Evolutionary conservation across 30 jellyfish, hydroid and myxozoan genomes (phyloP).

Genomic region (Aurelia aurita complex sp. Pacific): DNA sequence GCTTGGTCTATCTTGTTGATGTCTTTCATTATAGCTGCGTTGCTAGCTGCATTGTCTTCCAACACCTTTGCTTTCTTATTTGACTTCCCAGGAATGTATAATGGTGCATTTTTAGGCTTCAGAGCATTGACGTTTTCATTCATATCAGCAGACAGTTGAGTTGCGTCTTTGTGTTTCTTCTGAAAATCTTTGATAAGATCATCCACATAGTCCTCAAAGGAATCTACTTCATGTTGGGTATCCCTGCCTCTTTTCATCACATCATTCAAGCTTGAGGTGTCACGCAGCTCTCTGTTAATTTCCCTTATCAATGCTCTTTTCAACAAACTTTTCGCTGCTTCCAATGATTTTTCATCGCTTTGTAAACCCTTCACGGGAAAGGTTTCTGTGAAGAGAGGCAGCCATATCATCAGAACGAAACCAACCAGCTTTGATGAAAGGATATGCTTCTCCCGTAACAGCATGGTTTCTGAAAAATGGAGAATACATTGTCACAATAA

Average conservation of each 20-base stretch:
- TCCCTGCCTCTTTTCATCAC: no score
- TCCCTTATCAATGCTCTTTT: constrained; percentile 31
- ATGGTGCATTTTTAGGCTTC: neutral
- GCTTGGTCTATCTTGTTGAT: neutral
- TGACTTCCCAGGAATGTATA: neutral
- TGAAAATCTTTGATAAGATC: no score
- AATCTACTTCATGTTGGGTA: no score
- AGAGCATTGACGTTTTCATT: neutral
- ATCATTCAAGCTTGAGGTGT: neutral
- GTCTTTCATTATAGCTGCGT: neutral
- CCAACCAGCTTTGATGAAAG: no score
- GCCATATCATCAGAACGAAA: neutral
- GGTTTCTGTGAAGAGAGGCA: neutral
- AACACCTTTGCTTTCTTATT: neutral
- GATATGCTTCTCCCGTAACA: no score
- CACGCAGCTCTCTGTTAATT: constrained; percentile 17
- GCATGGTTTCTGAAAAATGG: no score
- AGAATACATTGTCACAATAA: no score
- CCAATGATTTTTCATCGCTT: constrained; percentile 5
- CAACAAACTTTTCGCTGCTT: constrained; percentile 5
- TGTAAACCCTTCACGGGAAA: neutral
- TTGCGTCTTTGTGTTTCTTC: no score
- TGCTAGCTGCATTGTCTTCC: no score
- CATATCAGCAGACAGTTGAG: no score
- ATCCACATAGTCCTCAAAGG: no score